phyloP scores from a whole-genome alignment of 2,113 vertebrate species.

The Pteropus alecto region DNA sequence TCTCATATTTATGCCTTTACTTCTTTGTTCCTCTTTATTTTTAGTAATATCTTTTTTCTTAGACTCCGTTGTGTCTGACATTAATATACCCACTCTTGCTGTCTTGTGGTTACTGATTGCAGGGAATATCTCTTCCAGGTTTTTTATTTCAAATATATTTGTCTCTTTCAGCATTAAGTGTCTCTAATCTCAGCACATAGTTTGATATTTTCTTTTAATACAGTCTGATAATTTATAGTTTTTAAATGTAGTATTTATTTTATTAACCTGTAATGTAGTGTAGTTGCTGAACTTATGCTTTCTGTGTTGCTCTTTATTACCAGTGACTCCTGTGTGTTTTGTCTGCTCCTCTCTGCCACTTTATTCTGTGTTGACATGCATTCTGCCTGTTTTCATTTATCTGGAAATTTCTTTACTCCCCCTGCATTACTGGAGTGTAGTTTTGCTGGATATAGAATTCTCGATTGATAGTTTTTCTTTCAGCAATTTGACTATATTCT shows the following conservation, averaged over 20 bases:
- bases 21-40: neutral
- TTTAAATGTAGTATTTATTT: neutral
- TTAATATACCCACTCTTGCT: neutral
- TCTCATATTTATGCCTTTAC: neutral
- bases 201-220: neutral
- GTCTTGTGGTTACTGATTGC: neutral
- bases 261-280: neutral
- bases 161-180: neutral
- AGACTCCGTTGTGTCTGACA: neutral
- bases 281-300: neutral
- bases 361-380: neutral
- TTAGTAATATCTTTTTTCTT: neutral
- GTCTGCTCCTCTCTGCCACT: neutral
- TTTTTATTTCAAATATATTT: neutral
- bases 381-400: neutral
- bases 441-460: neutral
- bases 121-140: neutral
- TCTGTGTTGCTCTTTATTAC: neutral
- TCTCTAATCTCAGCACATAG: neutral
- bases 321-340: neutral
- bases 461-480: neutral
- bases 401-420: neutral
- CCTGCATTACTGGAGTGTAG: neutral
- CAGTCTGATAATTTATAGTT: neutral
- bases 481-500: neutral